Evolutionary conservation across 2,797 vertebrate species (phyloP), one percentile per base, ranked within the genome.

Genomic region (Sebastes iracundus): DNA sequence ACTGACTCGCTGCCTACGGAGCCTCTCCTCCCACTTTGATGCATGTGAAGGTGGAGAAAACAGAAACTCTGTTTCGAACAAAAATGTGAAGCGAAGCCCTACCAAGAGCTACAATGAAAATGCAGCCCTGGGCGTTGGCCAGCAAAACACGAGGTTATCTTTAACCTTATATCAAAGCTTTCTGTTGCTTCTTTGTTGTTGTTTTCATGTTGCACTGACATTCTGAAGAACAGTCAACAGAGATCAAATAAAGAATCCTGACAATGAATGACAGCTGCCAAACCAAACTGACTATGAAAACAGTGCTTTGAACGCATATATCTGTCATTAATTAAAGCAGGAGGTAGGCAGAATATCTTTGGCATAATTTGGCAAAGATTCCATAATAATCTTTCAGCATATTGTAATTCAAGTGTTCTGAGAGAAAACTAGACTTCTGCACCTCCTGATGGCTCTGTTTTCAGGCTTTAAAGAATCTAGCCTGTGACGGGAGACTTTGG

Each of bases 1-100:
- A 61, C 25, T 58, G 80, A 76, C 70, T 75, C 28, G 1, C 73
- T 67, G 79, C 72, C 79, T 79, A 59, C 64, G 10, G 53, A 73
- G 58, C 18, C 68, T 74, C 38, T 79, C 68, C 82, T 38, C 79
- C 79, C 52, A 72, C 71, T 76, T 65, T 62, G 72, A 77, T 67
- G 18, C 35, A 56, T 72, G 68, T 66, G 70, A 77, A 65, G 53
- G 30, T 46, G 61, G 42, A 81, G 70, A 61, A 66, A 61, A 67
- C 30, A 66, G 20, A 60, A 46, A 56, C 33, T 46, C 53, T 49
- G 73, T 7, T 60, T 16, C 27, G 25, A 10, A 66, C 1, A 11
- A 27, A 60, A n/a, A 56, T 38, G 8, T 77, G 49, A 28, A 56
- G 49, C 49, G 33, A 64, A 58, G 32, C 32, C 4, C 27, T n/a